phyloP scores from a whole-genome alignment of 2,113 vertebrate genomes.

The Orthonyx spaldingii region DNA sequence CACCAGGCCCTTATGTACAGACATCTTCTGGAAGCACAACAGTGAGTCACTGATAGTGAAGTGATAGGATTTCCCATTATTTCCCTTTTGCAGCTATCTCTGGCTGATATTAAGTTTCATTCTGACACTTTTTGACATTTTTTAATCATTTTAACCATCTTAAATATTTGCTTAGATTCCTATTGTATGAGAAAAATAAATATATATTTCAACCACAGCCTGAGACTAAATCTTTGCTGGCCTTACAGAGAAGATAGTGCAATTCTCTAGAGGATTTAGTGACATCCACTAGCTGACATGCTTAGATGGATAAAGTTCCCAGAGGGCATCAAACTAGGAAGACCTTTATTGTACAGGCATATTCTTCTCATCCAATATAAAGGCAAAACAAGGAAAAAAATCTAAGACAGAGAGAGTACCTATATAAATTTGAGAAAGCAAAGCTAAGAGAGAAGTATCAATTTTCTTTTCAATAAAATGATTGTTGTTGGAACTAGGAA shows the following conservation, averaged over 20 bases:
- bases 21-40: neutral
- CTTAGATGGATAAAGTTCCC: neutral
- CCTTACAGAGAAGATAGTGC: neutral
- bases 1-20: neutral
- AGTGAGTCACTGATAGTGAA: neutral
- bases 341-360: neutral
- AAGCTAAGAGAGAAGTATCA: neutral
- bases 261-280: neutral
- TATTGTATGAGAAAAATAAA: neutral
- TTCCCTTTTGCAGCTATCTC: neutral
- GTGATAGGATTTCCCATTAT: neutral
- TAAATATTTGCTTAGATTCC: neutral
- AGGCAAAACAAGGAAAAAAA: neutral
- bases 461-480: neutral
- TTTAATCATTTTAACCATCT: neutral
- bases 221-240: neutral
- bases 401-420: neutral
- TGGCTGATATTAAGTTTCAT: neutral
- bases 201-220: neutral
- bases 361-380: neutral
- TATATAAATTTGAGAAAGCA: neutral
- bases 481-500: neutral
- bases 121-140: neutral
- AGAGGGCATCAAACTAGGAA: neutral
- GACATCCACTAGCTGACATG: neutral